A percentile compares a stretch with the other conserved stretches of the same genome.
These are phyloP conservation scores for Phainopepla nitens DNA, from an alignment of 2,113 vertebrate species.

Conservation along the genomic window DNA sequence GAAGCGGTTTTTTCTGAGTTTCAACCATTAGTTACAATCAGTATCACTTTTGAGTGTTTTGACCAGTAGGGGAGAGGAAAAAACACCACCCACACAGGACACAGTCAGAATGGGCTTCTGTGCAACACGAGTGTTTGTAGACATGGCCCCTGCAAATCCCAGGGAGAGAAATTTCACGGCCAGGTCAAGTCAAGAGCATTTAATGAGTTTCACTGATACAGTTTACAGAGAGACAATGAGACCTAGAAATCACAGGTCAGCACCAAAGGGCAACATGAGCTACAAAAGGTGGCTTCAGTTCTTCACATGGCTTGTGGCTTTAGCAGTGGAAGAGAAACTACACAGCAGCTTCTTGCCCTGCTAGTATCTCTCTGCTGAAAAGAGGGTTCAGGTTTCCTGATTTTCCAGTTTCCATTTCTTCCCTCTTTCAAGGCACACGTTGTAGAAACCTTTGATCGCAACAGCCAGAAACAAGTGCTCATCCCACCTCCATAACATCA, in stretches of 20 bases:
- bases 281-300: background rate
- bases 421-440: slow-evolving; percentile 61
- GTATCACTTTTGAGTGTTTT: background rate
- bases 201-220: background rate
- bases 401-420: background rate
- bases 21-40: background rate
- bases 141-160: background rate
- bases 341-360: background rate
- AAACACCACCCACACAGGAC: background rate
- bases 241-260: background rate
- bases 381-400: background rate
- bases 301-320: slow-evolving; percentile 4
- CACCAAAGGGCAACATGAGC: background rate
- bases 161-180: background rate
- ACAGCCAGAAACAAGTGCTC: background rate
- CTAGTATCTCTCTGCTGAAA: background rate
- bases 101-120: background rate
- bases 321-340: background rate
- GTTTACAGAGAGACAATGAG: background rate
- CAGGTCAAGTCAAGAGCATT: background rate
- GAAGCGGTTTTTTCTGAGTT: background rate
- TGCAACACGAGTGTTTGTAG: background rate
- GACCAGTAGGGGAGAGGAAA: background rate
- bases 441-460: background rate
- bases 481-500: background rate